These are phyloP conservation scores for Megaustenia siamemsis DNA, from an alignment of 2,888 invertebrate genomes.

Conservation along the genomic window DNA sequence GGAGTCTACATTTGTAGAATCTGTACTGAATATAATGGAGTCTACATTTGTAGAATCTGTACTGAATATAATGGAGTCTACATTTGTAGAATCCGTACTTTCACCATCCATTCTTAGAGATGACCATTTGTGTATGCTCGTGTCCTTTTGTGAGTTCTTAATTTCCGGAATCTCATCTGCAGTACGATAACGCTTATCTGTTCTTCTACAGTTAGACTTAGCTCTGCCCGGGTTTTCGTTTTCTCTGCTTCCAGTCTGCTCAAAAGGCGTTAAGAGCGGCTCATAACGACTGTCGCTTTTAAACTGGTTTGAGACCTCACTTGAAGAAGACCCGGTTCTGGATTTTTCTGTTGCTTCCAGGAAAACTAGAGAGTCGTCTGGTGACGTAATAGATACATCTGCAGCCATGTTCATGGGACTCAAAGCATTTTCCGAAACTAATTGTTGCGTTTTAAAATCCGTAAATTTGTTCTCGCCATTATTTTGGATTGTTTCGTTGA, in stretches of 20 bases:
- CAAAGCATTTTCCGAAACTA: slow-evolving; percentile 48
- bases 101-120: slow-evolving; percentile 83
- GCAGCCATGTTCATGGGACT: neutral
- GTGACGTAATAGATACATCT: neutral
- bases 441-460: slow-evolving; percentile 44
- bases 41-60: slow-evolving; percentile 74
- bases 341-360: neutral
- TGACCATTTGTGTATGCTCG: slow-evolving; percentile 84
- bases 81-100: slow-evolving; percentile 64
- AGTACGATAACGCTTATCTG: slow-evolving; percentile 84
- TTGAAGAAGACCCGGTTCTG: neutral
- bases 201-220: slow-evolving; percentile 75
- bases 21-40: slow-evolving; percentile 77
- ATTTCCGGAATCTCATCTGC: slow-evolving; percentile 86
- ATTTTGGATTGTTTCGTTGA: neutral
- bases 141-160: slow-evolving; percentile 68
- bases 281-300: neutral
- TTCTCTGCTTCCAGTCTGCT: neutral
- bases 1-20: slow-evolving; percentile 70
- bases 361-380: neutral
- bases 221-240: slow-evolving; percentile 29
- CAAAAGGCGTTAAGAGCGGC: neutral
- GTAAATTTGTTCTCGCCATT: slow-evolving; percentile 30
- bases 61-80: slow-evolving; percentile 75
- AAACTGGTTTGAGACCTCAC: neutral